Evolutionary conservation across 1,140 invertebrate species (phyloP).

Genomic region (Zaprionus ghesquierei): DNA sequence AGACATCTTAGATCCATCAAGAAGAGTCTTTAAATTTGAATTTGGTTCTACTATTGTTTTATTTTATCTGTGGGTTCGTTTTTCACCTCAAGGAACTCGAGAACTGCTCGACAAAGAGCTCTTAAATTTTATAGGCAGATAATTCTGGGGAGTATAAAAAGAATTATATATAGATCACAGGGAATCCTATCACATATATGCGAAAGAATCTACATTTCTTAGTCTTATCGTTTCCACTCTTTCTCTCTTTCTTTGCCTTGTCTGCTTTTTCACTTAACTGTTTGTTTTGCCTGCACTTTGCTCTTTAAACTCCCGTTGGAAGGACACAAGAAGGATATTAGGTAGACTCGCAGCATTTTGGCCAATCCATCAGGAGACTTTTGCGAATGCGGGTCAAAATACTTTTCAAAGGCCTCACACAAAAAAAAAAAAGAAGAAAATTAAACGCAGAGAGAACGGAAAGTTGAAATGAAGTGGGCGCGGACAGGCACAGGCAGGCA

Average conservation of each 20-base stretch:
- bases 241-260: too few species aligned
- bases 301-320: neutral
- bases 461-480: constrained; percentile 11
- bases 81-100: neutral
- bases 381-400: constrained; percentile 66
- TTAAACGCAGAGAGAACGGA: neutral
- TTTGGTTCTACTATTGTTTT: too few species aligned
- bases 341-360: constrained; percentile 11
- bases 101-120: neutral
- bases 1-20: too few species aligned
- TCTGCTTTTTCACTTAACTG: neutral
- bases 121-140: neutral
- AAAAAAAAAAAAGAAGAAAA: neutral
- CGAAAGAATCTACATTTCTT: neutral
- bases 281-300: neutral
- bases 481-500: neutral
- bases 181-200: neutral
- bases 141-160: neutral
- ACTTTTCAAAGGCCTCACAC: constrained; percentile 48
- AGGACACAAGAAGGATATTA: neutral
- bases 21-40: too few species aligned
- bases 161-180: neutral
- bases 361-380: constrained; percentile 55
- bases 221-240: neutral
- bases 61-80: too few species aligned